A percentile compares a stretch with the other conserved stretches of the same genome.
Evolutionary conservation across 1,140 invertebrate genomes (phyloP).

Genomic region (Anastrepha obliqua): DNA sequence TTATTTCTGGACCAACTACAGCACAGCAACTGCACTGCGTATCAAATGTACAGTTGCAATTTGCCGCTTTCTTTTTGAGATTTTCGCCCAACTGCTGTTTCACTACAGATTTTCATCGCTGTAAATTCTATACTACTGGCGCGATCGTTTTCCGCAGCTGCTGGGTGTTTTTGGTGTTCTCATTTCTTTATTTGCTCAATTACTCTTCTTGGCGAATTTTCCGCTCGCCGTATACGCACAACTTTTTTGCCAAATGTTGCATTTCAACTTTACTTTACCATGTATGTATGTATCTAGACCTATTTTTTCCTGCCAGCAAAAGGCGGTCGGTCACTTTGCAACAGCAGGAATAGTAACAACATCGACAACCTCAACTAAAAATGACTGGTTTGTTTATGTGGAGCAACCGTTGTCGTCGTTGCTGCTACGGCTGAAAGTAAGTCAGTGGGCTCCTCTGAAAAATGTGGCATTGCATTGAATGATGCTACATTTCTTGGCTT

Average conservation of each 20-base stretch:
- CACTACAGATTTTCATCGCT: neutral
- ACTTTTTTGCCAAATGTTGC: constrained; percentile 41
- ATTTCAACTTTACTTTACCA: constrained; percentile 17
- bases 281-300: neutral
- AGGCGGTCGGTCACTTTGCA: constrained; percentile 32
- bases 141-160: neutral
- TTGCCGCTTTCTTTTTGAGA: constrained; percentile 16
- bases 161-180: neutral
- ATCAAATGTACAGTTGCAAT: neutral
- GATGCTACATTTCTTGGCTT: neutral
- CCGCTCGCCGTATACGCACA: neutral
- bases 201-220: constrained; percentile 14
- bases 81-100: neutral
- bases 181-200: neutral
- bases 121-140: neutral
- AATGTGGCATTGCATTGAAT: neutral
- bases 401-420: constrained; percentile 13
- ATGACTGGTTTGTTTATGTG: constrained; percentile 31
- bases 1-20: too few relatives aligned
- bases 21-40: neutral
- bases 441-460: constrained; percentile 35
- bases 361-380: neutral
- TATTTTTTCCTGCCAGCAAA: constrained; percentile 10
- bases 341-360: neutral
- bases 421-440: constrained; percentile 21